Base-by-base conservation (phyloP, 2,888 invertebrate genomes). In the Ormia ochracea region DNA sequence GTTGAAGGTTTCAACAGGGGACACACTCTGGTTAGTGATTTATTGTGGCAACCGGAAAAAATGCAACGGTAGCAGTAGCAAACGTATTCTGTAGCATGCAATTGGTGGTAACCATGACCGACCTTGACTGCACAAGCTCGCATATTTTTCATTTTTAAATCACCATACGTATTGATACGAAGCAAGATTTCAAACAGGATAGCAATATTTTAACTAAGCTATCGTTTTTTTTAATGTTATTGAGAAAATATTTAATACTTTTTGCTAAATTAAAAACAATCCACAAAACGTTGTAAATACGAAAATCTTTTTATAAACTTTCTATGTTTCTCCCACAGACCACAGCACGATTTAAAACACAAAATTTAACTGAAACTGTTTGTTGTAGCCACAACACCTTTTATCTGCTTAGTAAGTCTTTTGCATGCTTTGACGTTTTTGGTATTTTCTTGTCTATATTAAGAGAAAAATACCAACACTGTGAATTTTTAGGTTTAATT, bases 41-140 rank as follows among this genome's bases (percentile, higher is more conserved):
- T 38, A 45, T 70, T 70, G 28, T 38, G 17, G 6, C 26, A 48
- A 41, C 75, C 78, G 81, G 81, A 75, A 74, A 75, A 68, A 41
- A 50, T 23, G 63, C 50, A 66, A 65, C 76, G 78, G 69, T 73
- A 56, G 65, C 75, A 58, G 69, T 73, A 56, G 65, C 75, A 58
- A 61, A 56, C 14, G 33, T 4, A 43, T 56, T 54, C 56, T 74
- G 38, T 59, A 72, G 61, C 41, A 74, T 68, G 59, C 63, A 52
- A 33, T 41, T 43, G 52, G 65, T 54, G 50, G 52, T 83, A 82
- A 85, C 82, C 66, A 56, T 78, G 74, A 77, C 78, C 86, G 88
- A 87, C 87, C 88, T 87, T 87, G 88, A 88, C 87, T 87, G 58
- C 38, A 26, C 58, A 61, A 61, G 38, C 38, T 52, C 61, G 54